phyloP scores from a whole-genome alignment of 2,888 invertebrate genomes.

The Tuta absoluta region DNA sequence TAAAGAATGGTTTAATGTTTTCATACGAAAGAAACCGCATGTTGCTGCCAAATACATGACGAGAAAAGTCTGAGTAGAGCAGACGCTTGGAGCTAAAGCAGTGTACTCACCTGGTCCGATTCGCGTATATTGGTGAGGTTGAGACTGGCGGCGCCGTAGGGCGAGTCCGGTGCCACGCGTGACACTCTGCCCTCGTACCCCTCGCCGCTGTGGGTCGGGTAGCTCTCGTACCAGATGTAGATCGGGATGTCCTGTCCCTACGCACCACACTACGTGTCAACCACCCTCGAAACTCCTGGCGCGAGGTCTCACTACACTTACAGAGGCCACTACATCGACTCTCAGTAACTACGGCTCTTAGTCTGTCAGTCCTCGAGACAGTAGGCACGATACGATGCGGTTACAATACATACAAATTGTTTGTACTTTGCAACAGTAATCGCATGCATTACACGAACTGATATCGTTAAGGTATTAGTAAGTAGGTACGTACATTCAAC shows the following conservation, averaged over 20 bases:
- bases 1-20: neutral
- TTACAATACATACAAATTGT: conserved; percentile 31
- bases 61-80: neutral
- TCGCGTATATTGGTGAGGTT: conserved; percentile 97
- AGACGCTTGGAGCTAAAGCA: conserved; percentile 6
- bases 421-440: conserved; percentile 41
- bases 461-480: neutral
- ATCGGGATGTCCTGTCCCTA: conserved; percentile 98
- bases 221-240: conserved; percentile 99
- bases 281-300: conserved; percentile 24
- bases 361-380: conserved; percentile 28
- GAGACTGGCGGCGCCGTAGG: conserved; percentile 95
- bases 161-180: conserved; percentile 92
- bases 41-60: neutral
- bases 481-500: neutral
- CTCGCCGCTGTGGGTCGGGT: conserved; percentile 97
- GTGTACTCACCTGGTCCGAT: conserved; percentile 85
- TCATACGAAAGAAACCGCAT: neutral
- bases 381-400: conserved; percentile 19
- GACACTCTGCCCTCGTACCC: conserved; percentile 96
- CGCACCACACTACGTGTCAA: conserved; percentile 36
- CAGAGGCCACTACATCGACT: conserved; percentile 24
- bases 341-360: conserved; percentile 26
- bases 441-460: conserved; percentile 18
- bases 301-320: conserved; percentile 26